A percentile compares a stretch with the other conserved stretches of the same genome.
phyloP scores from a whole-genome alignment of 1,140 invertebrate species.

The Sminthurides bifidus region DNA sequence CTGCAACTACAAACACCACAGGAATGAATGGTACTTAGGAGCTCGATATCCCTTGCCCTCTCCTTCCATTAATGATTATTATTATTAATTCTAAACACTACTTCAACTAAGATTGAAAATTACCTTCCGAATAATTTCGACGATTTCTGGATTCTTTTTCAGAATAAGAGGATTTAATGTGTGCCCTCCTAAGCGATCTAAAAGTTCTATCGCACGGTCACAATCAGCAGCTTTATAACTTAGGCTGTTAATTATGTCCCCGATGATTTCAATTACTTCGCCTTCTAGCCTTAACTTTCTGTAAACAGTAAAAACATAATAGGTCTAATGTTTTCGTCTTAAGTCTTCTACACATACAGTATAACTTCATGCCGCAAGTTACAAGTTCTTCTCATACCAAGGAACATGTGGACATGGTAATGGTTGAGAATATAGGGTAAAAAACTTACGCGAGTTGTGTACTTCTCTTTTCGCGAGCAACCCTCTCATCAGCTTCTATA shows the following conservation, averaged over 20 bases:
- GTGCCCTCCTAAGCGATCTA: conserved; percentile 23
- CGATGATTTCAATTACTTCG: conserved; percentile 57
- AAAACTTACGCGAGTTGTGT: conserved; percentile 5
- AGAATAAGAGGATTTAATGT: conserved; percentile 60
- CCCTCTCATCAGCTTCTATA: conserved; percentile 29
- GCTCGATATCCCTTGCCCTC: not conserved
- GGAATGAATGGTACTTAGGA: not conserved
- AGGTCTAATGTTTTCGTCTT: too few species aligned
- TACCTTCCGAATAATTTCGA: conserved; percentile 51
- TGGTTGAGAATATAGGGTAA: too few species aligned
- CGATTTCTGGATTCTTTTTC: conserved; percentile 68
- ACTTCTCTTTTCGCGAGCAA: conserved; percentile 5
- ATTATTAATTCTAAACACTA: not conserved
- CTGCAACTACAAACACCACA: conserved; percentile 33
- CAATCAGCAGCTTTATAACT: conserved; percentile 51
- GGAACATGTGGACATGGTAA: too few species aligned
- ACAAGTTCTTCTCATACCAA: too few species aligned
- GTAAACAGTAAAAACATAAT: too few species aligned
- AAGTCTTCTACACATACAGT: too few species aligned
- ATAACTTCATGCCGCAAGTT: too few species aligned
- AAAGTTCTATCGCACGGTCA: conserved; percentile 36
- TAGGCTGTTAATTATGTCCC: conserved; percentile 56
- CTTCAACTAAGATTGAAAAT: conserved; percentile 4
- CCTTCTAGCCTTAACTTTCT: conserved; percentile 54
- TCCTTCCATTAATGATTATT: not conserved